phyloP scores from a whole-genome alignment of 1,140 invertebrate species.

The Eriocheir sinensis region DNA sequence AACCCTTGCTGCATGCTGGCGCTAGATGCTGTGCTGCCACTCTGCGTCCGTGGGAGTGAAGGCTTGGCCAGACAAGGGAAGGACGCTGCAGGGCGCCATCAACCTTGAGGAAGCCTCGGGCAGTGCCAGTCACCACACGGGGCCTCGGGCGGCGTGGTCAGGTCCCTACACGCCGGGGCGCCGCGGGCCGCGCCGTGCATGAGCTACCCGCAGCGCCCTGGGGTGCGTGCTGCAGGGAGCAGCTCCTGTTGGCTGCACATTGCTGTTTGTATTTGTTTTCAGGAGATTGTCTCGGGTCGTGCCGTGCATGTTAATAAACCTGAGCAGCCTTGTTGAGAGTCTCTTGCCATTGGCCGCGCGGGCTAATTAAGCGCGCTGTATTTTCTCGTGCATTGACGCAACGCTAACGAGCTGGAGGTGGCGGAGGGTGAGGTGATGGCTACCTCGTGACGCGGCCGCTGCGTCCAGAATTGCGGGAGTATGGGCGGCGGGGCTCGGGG shows the following conservation, averaged over 20 bases:
- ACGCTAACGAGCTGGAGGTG: slow-evolving; percentile 8
- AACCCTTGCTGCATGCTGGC: not conserved
- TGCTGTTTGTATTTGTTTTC: slow-evolving; percentile 4
- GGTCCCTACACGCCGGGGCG: not conserved
- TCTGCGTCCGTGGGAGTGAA: not conserved
- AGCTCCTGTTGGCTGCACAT: not conserved
- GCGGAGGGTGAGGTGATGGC: not conserved
- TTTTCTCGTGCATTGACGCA: slow-evolving; percentile 13
- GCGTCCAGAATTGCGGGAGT: not conserved
- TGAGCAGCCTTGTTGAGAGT: not conserved
- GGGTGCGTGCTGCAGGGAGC: not conserved
- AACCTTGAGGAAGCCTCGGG: slow-evolving; percentile 1
- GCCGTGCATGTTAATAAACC: not conserved
- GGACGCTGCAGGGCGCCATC: not conserved
- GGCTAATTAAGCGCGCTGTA: not conserved
- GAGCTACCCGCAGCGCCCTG: not conserved
- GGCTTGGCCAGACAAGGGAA: not conserved
- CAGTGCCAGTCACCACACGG: not conserved
- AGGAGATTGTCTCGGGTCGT: not conserved
- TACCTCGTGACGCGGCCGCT: not conserved
- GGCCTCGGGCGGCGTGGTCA: too few relatives aligned
- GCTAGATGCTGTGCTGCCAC: not conserved
- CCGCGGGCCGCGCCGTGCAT: not conserved
- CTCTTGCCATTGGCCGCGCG: not conserved
- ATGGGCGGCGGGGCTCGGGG: not conserved